Conservation (phyloP, 1,140 invertebrate species). For the Brachionus rotundiformis region DNA sequence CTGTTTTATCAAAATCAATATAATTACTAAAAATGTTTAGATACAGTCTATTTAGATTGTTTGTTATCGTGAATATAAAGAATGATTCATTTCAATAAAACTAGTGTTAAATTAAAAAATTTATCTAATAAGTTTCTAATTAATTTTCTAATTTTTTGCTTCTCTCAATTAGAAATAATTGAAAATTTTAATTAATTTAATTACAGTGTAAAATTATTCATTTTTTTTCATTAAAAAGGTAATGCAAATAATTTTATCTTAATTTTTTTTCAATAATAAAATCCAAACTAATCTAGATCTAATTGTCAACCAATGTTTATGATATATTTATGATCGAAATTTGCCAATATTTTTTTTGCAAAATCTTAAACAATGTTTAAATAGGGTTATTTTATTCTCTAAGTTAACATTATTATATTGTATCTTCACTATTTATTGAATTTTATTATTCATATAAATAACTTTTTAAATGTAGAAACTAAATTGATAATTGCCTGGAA, state of each 20-base stretch:
- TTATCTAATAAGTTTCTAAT: neutral
- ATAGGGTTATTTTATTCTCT: no score
- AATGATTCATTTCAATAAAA: no score
- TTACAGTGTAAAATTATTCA: neutral
- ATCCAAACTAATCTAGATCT: neutral
- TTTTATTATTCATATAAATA: no score
- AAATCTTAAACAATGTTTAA: no score
- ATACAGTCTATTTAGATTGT: no score
- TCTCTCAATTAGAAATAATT: neutral
- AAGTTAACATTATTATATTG: no score
- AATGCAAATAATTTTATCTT: neutral
- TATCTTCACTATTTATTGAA: no score
- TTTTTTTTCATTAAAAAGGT: neutral
- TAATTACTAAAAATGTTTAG: neutral
- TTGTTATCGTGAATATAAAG: no score
- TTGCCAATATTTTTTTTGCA: no score
- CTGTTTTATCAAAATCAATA: no score
- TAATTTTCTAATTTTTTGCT: slow-evolving; percentile 2
- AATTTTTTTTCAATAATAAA: neutral
- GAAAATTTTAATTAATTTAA: neutral
- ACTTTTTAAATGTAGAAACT: no score
- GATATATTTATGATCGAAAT: neutral
- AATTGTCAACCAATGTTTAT: neutral
- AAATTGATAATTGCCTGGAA: no score
- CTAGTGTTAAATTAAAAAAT: neutral